Percentiles rank a stretch among this genome's conserved stretches.
Evolutionary conservation across 2,797 vertebrate species (phyloP).

Genomic region (Acanthis flammea): DNA sequence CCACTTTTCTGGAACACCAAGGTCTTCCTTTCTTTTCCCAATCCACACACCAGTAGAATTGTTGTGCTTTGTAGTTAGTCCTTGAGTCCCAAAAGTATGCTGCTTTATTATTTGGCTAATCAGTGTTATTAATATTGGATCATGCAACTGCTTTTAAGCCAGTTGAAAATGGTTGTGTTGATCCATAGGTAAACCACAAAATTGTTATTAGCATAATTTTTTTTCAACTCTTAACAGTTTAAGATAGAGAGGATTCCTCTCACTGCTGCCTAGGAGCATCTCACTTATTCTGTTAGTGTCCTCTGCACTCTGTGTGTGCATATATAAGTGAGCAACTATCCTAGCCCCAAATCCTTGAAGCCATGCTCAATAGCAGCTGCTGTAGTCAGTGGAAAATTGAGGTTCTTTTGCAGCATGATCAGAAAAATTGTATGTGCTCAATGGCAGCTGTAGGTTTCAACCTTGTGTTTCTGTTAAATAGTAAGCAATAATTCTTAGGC

Average conservation of each 20-base stretch:
- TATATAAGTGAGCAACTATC: not conserved
- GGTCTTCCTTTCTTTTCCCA: not conserved
- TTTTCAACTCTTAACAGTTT: not conserved
- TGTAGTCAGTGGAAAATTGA: not conserved
- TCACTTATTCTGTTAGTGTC: not conserved
- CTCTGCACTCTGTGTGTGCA: fast-evolving
- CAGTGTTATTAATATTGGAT: not conserved
- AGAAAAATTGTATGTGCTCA: not conserved
- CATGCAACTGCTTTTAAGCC: not conserved
- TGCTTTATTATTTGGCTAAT: not conserved
- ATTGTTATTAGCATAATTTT: not conserved
- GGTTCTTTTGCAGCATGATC: not conserved
- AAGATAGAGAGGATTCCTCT: not conserved
- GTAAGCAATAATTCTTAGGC: not conserved
- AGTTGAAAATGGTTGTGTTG: not conserved
- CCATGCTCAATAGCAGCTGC: not conserved
- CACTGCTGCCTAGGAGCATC: not conserved
- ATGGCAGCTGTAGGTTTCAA: not conserved
- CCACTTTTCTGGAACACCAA: not conserved
- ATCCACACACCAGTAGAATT: not conserved
- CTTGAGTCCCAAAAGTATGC: not conserved
- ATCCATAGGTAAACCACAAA: not conserved
- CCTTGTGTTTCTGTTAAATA: not conserved
- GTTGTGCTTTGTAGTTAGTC: not conserved
- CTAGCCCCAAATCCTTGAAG: not conserved